Evolutionary conservation across 2,888 invertebrate genomes (phyloP).

Genomic region (Drosophila picticornis): DNA sequence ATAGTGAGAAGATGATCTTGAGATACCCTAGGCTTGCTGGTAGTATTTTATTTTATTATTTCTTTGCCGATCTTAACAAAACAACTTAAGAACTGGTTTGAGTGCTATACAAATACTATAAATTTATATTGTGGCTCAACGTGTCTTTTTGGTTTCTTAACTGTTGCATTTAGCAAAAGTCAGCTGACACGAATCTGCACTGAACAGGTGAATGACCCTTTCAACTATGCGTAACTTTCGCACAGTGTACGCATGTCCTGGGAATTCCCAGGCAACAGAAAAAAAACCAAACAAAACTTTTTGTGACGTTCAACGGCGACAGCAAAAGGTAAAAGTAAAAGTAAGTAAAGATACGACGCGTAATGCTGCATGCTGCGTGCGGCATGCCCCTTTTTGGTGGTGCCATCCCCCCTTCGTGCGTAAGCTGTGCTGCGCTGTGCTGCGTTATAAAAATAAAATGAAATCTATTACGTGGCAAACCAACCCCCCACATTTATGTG

Average conservation of each 20-base stretch:
- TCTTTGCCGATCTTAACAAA: background rate
- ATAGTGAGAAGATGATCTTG: background rate
- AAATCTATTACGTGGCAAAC: conserved; percentile 85
- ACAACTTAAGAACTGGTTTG: background rate
- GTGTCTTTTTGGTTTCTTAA: background rate
- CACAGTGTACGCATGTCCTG: conserved; percentile 56
- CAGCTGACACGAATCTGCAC: conserved; percentile 1
- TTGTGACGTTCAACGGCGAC: conserved; percentile 17
- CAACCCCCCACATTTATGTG: conserved; percentile 85
- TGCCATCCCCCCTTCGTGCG: conserved; percentile 4
- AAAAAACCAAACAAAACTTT: conserved; percentile 4
- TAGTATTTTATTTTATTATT: no score
- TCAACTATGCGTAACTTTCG: background rate
- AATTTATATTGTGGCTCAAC: background rate
- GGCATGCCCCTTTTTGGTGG: background rate
- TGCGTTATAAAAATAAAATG: conserved; percentile 81
- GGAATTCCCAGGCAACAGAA: conserved; percentile 54
- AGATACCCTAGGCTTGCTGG: background rate
- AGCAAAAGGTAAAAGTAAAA: conserved; percentile 68
- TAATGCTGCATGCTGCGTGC: conserved; percentile 14
- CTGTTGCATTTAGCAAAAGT: background rate
- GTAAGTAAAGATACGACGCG: conserved; percentile 57
- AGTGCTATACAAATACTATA: background rate
- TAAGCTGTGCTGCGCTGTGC: conserved; percentile 1
- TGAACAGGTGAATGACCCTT: conserved; percentile 19